Evolutionary conservation across 2,888 invertebrate genomes (phyloP).

Genomic region (Polietes domitor): DNA sequence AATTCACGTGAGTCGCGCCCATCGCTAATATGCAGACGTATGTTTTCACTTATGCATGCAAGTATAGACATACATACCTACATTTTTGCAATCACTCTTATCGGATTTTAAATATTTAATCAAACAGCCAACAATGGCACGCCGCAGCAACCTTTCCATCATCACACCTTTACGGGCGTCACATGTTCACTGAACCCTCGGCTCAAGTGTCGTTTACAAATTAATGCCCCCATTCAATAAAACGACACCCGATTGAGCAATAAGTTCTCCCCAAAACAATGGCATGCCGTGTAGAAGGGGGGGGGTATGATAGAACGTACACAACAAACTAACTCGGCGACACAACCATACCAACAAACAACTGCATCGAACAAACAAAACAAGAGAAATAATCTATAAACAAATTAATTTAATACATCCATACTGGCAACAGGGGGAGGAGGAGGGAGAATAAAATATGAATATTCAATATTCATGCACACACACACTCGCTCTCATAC

Average conservation of each 20-base stretch:
- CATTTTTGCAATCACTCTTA: background rate
- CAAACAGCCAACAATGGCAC: background rate
- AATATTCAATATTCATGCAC: conserved; percentile 4
- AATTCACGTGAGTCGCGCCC: no score
- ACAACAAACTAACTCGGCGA: background rate
- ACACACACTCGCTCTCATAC: no score
- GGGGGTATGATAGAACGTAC: background rate
- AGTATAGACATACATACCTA: no score
- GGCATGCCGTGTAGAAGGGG: background rate
- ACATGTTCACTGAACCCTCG: conserved; percentile 9
- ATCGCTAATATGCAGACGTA: no score
- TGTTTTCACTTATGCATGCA: no score
- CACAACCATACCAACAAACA: background rate
- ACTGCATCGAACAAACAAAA: background rate
- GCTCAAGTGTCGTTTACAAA: conserved; percentile 59
- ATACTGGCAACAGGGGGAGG: no score
- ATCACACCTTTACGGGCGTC: background rate
- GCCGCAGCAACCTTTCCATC: background rate
- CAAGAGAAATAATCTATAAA: conserved; percentile 15
- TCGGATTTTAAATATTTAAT: conserved; percentile 2
- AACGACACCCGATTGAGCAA: conserved; percentile 61
- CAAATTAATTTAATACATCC: conserved; percentile 32
- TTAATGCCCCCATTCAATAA: conserved; percentile 59
- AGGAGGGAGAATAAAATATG: background rate
- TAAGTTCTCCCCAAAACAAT: conserved; percentile 26